Base-by-base conservation (phyloP, 2,888 invertebrate species). In the Hedychridium roseum region DNA sequence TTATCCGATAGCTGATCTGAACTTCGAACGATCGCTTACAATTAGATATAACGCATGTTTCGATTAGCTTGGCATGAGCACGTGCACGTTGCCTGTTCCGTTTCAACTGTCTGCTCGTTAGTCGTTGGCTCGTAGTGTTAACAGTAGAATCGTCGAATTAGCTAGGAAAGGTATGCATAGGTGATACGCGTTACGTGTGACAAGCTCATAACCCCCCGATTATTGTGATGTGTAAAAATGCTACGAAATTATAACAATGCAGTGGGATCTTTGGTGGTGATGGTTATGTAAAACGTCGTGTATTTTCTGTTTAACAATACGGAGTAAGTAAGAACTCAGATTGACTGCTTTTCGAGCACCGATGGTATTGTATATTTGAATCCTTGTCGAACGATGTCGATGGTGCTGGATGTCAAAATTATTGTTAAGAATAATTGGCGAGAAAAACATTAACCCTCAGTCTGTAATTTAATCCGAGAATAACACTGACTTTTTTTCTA, bases 241-340 rank as follows among this genome's bases (percentile, higher is more conserved):
- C 51, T 43, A 52, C 49, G 35, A n/a, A n/a, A n/a, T n/a, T n/a
- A n/a, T n/a, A n/a, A 43, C 31, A 39, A 48, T 60, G 44, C 30
- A 27, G 43, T 58, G 54, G 57, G 42, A 62, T 55, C 56, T 70
- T 74, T 73, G 74, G 74, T 75, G 74, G 74, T 75, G 74, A 75
- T 74, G 74, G 74, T 75, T 73, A 65, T 71, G 67, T 68, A 67
- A 68, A 46, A 50, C 68, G 66, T 67, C 66, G 61, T 66, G 61
- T 68, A 60, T 40, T 38, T 60, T 56, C 46, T 67, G 62, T 61
- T 61, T 44, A 23, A 31, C 45, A 41, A 55, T 36, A 30, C 45
- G 14, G 44, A 53, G 47, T 53, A 55, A 58, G 36, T 38, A 49
- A 52, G 26, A 35, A 27, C 32, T 48, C 51, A 48, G 54, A 46